Evolutionary conservation across 2,113 vertebrate species (phyloP).

Genomic region (Heterochromis multidens): DNA sequence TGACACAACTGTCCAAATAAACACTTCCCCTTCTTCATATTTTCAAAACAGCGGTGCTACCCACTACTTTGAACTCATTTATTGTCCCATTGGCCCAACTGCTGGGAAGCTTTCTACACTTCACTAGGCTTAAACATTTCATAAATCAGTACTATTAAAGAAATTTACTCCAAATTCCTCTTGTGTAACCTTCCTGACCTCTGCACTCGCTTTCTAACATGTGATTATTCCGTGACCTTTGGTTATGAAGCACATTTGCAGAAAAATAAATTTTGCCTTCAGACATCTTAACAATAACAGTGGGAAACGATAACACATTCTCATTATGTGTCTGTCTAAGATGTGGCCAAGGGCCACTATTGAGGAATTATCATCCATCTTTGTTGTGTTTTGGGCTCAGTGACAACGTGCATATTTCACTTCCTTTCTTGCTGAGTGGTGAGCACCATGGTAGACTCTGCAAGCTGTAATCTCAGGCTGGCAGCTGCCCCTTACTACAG

Average conservation of each 20-base stretch:
- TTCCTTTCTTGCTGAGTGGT: conserved; percentile 31
- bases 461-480: conserved; percentile 27
- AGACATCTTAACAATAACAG: conserved; percentile 52
- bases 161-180: background rate
- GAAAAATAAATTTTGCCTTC: conserved; percentile 41
- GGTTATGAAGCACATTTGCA: conserved; percentile 2
- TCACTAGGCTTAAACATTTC: background rate
- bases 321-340: conserved; percentile 44
- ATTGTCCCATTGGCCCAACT: conserved; percentile 7
- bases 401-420: conserved; percentile 38
- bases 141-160: background rate
- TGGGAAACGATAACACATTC: conserved; percentile 52
- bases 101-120: background rate
- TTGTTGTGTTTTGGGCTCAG: conserved; percentile 46
- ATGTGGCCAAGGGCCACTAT: conserved; percentile 62
- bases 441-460: background rate
- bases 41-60: background rate
- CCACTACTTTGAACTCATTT: background rate
- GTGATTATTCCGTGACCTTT: conserved; percentile 28
- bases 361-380: conserved; percentile 67
- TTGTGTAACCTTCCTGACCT: conserved; percentile 2
- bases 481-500: conserved; percentile 17
- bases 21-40: background rate
- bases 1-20: background rate
- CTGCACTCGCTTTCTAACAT: conserved; percentile 8